Percentiles rank a stretch among this genome's conserved stretches.
These are phyloP conservation scores for Salminus brasiliensis DNA, from an alignment of 2,113 vertebrate species.

Conservation along the genomic window DNA sequence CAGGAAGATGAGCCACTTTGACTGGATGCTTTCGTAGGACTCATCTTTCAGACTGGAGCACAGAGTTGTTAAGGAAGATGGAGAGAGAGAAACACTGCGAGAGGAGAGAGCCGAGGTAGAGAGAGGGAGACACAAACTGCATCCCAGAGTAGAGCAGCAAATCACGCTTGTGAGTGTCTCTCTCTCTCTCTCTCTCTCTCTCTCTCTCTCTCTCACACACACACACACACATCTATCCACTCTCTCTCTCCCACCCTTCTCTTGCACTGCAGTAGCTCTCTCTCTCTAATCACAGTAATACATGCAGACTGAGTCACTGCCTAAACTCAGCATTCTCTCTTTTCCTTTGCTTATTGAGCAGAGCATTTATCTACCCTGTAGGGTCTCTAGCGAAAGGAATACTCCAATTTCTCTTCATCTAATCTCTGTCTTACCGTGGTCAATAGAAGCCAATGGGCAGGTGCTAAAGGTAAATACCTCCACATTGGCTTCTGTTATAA, in stretches of 20 bases:
- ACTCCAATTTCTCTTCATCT: neutral
- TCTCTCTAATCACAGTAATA: slow-evolving; percentile 85
- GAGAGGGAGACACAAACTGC: slow-evolving; percentile 56
- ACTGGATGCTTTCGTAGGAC: slow-evolving; percentile 90
- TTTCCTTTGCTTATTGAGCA: slow-evolving; percentile 1
- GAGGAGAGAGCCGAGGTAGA: slow-evolving; percentile 49
- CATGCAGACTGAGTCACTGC: slow-evolving; percentile 82
- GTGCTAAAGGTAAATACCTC: too few species aligned
- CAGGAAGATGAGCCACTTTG: slow-evolving; percentile 84
- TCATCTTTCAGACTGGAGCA: slow-evolving; percentile 91
- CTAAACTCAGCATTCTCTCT: slow-evolving; percentile 68
- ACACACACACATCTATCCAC: slow-evolving; percentile 52
- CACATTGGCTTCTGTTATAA: too few species aligned
- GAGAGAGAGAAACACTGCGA: slow-evolving; percentile 57
- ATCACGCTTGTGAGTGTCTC: slow-evolving; percentile 51
- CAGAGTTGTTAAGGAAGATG: slow-evolving; percentile 75
- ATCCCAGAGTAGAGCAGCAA: slow-evolving; percentile 73
- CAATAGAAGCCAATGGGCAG: neutral
- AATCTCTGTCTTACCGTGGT: neutral
- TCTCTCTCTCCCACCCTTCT: slow-evolving; percentile 47
- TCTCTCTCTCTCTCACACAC: slow-evolving; percentile 56
- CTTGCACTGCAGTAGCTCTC: slow-evolving; percentile 84
- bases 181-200: slow-evolving; percentile 61
- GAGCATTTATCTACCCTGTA: neutral
- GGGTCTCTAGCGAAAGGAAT: neutral